A percentile compares a stretch with the other conserved stretches of the same genome.
Conservation (phyloP, 2,113 vertebrate genomes). For the Oreochromis tanganicae region DNA sequence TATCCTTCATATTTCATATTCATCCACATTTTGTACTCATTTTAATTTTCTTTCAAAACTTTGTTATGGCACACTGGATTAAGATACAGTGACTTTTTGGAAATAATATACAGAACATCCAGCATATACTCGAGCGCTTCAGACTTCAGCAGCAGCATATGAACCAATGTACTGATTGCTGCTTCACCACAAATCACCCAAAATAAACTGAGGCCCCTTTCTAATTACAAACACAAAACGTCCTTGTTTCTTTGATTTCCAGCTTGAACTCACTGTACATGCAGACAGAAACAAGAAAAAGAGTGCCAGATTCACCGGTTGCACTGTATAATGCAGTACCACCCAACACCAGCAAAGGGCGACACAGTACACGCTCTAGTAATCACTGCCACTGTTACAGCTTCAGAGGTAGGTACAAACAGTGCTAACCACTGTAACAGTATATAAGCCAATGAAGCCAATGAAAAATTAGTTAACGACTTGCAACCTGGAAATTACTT, state of each 20-base stretch:
- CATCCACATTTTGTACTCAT: conserved; percentile 37
- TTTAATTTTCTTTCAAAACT: conserved; percentile 60
- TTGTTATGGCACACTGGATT: conserved; percentile 77
- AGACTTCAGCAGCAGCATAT: conserved; percentile 62
- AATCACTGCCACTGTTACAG: conserved; percentile 29
- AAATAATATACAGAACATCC: conserved; percentile 89
- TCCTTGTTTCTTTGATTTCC: not conserved
- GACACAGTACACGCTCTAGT: conserved; percentile 48
- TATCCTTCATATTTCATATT: conserved; percentile 43
- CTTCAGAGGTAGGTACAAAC: conserved; percentile 29
- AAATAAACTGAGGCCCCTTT: conserved; percentile 21
- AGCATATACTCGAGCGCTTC: conserved; percentile 69
- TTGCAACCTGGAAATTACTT: not conserved
- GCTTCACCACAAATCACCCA: conserved; percentile 78
- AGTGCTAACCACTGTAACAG: not conserved
- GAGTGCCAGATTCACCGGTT: conserved; percentile 11
- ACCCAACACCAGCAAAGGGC: conserved; percentile 74
- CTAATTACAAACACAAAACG: not conserved
- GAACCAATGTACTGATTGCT: not conserved
- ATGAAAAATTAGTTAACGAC: accelerated
- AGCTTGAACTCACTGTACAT: not conserved
- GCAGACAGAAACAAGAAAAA: conserved; percentile 65
- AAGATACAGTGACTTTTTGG: conserved; percentile 87
- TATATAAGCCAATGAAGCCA: not conserved
- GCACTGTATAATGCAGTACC: conserved; percentile 77